Conservation (phyloP, 2,113 vertebrate species). For the Garra rufa region DNA sequence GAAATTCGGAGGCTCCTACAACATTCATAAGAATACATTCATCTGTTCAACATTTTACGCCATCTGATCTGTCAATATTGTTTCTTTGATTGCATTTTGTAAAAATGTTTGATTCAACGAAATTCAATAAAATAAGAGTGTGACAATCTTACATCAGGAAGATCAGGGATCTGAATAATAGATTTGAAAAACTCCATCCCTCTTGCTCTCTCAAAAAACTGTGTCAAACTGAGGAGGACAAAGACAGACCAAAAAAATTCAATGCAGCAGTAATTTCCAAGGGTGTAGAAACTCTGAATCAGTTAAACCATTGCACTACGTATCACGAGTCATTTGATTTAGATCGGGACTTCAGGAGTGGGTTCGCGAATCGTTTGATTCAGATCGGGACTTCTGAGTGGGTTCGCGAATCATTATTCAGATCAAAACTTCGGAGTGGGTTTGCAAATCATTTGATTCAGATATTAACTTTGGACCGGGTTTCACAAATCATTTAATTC, state of each 20-base stretch:
- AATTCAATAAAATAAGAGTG: neutral
- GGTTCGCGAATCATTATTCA: no score
- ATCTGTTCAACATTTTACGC: neutral
- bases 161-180: conserved; percentile 91
- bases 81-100: neutral
- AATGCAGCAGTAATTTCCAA: neutral
- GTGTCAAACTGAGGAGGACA: conserved; percentile 79
- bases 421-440: no score
- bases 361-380: no score
- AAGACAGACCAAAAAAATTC: neutral
- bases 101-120: neutral
- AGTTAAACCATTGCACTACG: no score
- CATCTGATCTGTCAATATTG: neutral
- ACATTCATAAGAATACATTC: neutral
- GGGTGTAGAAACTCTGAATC: no score
- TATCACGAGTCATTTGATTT: no score
- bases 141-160: conserved; percentile 85
- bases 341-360: no score
- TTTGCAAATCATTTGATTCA: no score
- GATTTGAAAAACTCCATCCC: conserved; percentile 94
- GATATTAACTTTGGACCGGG: no score
- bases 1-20: conserved; percentile 92
- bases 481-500: no score
- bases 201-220: conserved; percentile 91
- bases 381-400: no score